Evolutionary conservation across 2,888 invertebrate species (phyloP).

Genomic region (Brenthis ino): DNA sequence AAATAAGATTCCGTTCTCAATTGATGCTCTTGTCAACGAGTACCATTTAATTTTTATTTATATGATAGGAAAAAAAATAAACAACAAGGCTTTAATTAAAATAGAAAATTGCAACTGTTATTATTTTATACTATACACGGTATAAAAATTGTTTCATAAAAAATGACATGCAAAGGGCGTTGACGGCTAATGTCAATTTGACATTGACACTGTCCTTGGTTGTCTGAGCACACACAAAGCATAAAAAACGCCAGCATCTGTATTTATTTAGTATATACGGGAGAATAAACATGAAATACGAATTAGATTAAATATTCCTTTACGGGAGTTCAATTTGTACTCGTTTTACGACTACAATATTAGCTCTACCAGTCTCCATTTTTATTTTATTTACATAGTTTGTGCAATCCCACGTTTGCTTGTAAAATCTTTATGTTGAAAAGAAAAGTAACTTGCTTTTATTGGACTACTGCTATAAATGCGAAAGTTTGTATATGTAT

Average conservation of each 20-base stretch:
- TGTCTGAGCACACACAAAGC: constrained; percentile 38
- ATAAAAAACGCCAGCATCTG: constrained; percentile 38
- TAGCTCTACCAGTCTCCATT: no score
- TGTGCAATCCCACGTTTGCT: no score
- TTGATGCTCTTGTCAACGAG: no score
- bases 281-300: constrained; percentile 30
- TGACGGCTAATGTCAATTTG: constrained; percentile 38
- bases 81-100: neutral
- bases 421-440: no score
- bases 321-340: neutral
- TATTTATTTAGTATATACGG: constrained; percentile 38
- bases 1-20: no score
- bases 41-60: no score
- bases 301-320: constrained; percentile 14
- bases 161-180: constrained; percentile 35
- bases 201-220: constrained; percentile 40
- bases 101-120: neutral
- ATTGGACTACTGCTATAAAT: no score
- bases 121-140: constrained; percentile 6
- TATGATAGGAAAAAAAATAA: no score
- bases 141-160: constrained; percentile 6
- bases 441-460: no score
- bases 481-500: no score
- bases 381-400: no score
- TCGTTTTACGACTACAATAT: neutral